Evolutionary conservation across 2,888 invertebrate species (phyloP), one percentile per base, ranked within the genome.

Genomic region (Neocrepidodera transversa): DNA sequence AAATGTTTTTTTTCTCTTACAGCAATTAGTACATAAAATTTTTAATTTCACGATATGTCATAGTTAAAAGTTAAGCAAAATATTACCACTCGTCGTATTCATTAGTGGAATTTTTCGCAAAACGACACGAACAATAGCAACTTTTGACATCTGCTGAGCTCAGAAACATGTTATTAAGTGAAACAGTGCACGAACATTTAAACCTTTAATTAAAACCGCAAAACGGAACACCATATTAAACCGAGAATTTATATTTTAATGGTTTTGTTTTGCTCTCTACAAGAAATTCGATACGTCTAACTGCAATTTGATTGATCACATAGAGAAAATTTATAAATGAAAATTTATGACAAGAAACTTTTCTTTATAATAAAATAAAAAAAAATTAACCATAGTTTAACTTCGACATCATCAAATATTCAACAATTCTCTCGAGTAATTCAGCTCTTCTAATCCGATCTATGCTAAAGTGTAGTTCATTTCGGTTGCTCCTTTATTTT

Each of bases 121-220:
- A 40, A 17, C 30, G 8, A 51, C 42, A 40, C 42, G 49, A 57
- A 57, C 50, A 50, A 49, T 50, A 49, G 26, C 54, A 52, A 60
- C 55, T 65, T 58, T 58, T 57, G 54, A 60, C 58, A 52, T 55
- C 51, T 42, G 58, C 36, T 52, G 51, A 54, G 26, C 35, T 43
- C 50, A 49, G 49, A 35, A 49, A 59, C 54, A 58, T 52, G 62
- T 66, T 63, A 64, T 64, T 66, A 64, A 62, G 62, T 66, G 55
- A 63, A 64, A 60, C 62, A 66, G 60, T 64, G 60, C 60, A 48
- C 57, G 60, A 66, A 62, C 55, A 62, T 62, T 58, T 51, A 47
- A 65, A 57, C 62, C 62, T 62, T 62, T 66, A 66, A 68, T 68
- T 65, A 68, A 68, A 68, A 60, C 66, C 64, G 52, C 67, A 63